These are phyloP conservation scores for Drosophila pectinifera DNA, from an alignment of 1,140 invertebrate genomes.

Conservation along the genomic window DNA sequence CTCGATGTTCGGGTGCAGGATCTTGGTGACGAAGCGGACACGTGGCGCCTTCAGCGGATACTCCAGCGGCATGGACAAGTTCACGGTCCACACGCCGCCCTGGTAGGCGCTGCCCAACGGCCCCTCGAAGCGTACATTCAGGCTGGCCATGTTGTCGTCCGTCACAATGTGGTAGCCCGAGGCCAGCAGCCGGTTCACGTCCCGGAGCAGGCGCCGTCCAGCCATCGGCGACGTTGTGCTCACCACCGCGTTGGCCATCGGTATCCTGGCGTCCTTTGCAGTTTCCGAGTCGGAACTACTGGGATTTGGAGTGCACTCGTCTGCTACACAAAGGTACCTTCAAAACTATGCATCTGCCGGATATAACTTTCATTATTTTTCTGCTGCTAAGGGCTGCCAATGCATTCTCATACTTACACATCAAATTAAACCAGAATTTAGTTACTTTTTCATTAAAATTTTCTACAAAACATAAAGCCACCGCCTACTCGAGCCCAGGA, in stretches of 20 bases:
- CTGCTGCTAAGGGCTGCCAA: not conserved
- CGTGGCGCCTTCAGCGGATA: slow-evolving; percentile 99
- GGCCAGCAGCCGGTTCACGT: slow-evolving; percentile 99
- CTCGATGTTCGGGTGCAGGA: slow-evolving; percentile 99
- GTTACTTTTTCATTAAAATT: slow-evolving; percentile 58
- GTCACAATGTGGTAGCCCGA: slow-evolving; percentile 99
- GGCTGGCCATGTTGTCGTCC: slow-evolving; percentile 98
- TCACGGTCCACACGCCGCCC: slow-evolving; percentile 99
- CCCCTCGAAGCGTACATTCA: slow-evolving; percentile 99
- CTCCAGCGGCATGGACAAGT: slow-evolving; percentile 98
- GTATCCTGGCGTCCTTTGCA: slow-evolving; percentile 48
- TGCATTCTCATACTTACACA: slow-evolving; percentile 54
- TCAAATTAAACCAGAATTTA: slow-evolving; percentile 73
- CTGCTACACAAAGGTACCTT: slow-evolving; percentile 73
- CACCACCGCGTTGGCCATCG: slow-evolving; percentile 65
- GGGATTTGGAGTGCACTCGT: slow-evolving; percentile 70
- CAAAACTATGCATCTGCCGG: slow-evolving; percentile 61
- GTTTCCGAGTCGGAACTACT: slow-evolving; percentile 64
- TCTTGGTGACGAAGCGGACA: slow-evolving; percentile 99
- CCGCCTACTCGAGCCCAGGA: slow-evolving; percentile 40
- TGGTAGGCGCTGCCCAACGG: slow-evolving; percentile 99
- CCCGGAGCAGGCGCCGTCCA: slow-evolving; percentile 99
- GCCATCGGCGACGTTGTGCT: slow-evolving; percentile 99
- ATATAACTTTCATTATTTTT: too few species aligned
- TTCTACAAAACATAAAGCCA: slow-evolving; percentile 24